These are phyloP conservation scores for Arge pagana DNA, from an alignment of 2,888 invertebrate genomes.

Conservation along the genomic window DNA sequence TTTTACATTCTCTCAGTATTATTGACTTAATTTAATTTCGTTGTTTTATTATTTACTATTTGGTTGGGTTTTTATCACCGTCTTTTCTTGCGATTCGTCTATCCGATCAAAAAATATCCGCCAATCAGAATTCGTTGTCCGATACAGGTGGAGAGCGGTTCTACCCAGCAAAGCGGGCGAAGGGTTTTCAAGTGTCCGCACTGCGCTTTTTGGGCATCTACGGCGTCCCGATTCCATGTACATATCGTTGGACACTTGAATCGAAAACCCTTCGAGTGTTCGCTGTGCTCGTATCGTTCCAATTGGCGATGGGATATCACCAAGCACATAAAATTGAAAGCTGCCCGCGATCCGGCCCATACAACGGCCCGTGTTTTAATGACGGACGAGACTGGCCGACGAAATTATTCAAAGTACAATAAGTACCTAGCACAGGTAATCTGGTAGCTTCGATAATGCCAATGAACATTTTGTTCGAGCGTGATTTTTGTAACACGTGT, in stretches of 20 bases:
- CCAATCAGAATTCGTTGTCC: too few relatives aligned
- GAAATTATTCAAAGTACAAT: slow-evolving; percentile 92
- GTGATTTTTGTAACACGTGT: not conserved
- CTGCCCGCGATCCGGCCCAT: slow-evolving; percentile 82
- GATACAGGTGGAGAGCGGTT: slow-evolving; percentile 49
- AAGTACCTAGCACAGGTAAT: slow-evolving; percentile 80
- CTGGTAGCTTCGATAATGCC: slow-evolving; percentile 43
- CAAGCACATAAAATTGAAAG: slow-evolving; percentile 91
- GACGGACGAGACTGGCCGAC: slow-evolving; percentile 88
- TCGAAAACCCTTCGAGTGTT: slow-evolving; percentile 94
- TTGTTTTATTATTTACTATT: too few relatives aligned
- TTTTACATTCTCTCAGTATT: too few relatives aligned
- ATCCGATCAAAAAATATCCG: too few relatives aligned
- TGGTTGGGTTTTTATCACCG: too few relatives aligned
- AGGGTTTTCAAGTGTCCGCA: slow-evolving; percentile 91
- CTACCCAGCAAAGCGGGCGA: slow-evolving; percentile 46
- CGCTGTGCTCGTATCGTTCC: slow-evolving; percentile 88
- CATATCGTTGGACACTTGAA: slow-evolving; percentile 92
- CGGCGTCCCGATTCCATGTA: slow-evolving; percentile 90
- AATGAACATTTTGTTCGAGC: too few relatives aligned
- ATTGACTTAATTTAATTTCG: too few relatives aligned
- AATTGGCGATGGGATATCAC: slow-evolving; percentile 98
- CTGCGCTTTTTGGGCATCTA: slow-evolving; percentile 90
- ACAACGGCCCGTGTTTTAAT: slow-evolving; percentile 81
- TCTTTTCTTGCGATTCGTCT: too few relatives aligned